Evolutionary conservation across 2,888 invertebrate species (phyloP), one percentile per base, ranked within the genome.

Genomic region (Pandemis heparana): DNA sequence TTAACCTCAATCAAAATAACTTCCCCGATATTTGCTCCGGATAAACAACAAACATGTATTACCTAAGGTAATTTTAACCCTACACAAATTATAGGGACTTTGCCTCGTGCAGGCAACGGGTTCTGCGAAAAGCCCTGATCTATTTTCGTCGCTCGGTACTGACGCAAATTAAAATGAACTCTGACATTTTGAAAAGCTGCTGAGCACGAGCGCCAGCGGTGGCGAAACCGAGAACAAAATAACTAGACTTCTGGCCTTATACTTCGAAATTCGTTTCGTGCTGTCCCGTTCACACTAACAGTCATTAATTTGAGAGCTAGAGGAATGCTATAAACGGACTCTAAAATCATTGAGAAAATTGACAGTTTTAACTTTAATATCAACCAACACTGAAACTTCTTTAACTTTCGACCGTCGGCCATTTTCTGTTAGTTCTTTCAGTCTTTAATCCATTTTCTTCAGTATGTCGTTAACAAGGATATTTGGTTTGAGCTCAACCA

Each of bases 111-210:
- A 66, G 41, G 48, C 51, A 75, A 70, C 65, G 66, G 65, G 60
- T 74, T 66, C 43, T 38, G 64, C 67, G 14, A 32, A 64, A 63
- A 23, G 10, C 43, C 70, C 48, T 68, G 14, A 68, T 60, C 59
- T 73, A 73, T 73, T 73, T 73, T 41, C 65, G 64, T 65, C 60
- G 48, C 51, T 61, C 66, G 16, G 63, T 70, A 64, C 75, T 79
- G 79, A 79, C 79, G 79, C 73, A 81, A 78, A 80, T 79, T 70
- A 69, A 76, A 75, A 56, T 75, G 74, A 81, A 77, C 81, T 75
- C 74, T 81, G 81, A 76, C 80, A 77, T 80, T 32, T 79, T 77
- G 39, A 12, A 38, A 16, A 4, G 53, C 7, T 2, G 51, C 65
- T n/a, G n/a, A 7, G 8, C 39, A 60, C 6, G 60, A 60, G 60